Conservation (phyloP, 2,113 vertebrate genomes). For the Paramisgurnus dabryanus region DNA sequence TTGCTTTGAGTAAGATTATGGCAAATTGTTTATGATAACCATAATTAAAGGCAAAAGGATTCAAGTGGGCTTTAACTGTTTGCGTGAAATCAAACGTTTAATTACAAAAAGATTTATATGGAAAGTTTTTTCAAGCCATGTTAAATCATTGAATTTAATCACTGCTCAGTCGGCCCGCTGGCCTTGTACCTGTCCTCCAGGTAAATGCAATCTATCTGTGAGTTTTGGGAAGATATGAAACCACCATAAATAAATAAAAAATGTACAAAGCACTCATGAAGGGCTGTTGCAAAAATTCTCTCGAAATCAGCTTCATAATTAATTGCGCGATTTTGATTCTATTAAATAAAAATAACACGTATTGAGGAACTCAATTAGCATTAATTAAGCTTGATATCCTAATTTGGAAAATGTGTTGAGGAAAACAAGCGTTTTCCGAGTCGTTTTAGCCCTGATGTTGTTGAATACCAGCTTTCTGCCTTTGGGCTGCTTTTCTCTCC, state of each 20-base stretch:
- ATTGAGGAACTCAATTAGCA: conserved; percentile 99
- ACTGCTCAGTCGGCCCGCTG: conserved; percentile 48
- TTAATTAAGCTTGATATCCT: conserved; percentile 99
- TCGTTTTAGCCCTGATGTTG: conserved; percentile 77
- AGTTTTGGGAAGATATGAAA: conserved; percentile 65
- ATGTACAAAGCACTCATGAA: conserved; percentile 59
- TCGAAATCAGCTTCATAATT: conserved; percentile 99
- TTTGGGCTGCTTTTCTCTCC: conserved; percentile 91
- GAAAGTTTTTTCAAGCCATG: not conserved
- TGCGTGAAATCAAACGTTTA: not conserved
- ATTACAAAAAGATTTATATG: not conserved
- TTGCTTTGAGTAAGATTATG: conserved; percentile 15
- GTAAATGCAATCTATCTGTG: conserved; percentile 56
- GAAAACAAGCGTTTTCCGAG: conserved; percentile 95
- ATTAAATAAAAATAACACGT: conserved; percentile 99
- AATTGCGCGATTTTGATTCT: conserved; percentile 99
- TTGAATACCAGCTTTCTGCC: conserved; percentile 90
- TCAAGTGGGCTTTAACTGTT: not conserved
- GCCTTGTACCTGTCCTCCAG: conserved; percentile 45
- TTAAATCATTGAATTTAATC: conserved; percentile 29
- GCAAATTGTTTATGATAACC: conserved; percentile 5
- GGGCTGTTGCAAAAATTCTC: conserved; percentile 89
- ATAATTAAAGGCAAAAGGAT: conserved; percentile 12
- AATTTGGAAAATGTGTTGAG: conserved; percentile 98
- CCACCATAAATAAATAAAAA: conserved; percentile 61